Evolutionary conservation across 2,888 invertebrate genomes (phyloP).

Genomic region (Eucriotettix oculatus): DNA sequence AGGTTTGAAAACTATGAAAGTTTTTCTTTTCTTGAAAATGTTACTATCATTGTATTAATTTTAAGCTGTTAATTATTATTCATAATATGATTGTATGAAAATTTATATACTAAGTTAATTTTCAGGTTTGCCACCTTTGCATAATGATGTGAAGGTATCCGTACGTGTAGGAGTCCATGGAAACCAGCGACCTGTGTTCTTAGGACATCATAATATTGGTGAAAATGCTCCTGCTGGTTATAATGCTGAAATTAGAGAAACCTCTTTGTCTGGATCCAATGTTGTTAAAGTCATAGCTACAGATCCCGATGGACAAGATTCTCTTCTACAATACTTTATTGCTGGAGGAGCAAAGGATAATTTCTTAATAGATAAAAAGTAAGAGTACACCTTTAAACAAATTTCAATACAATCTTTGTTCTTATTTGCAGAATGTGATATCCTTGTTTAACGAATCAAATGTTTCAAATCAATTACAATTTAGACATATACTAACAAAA

Average conservation of each 20-base stretch:
- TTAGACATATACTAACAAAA: no score
- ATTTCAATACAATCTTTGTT: no score
- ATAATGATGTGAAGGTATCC: conserved; percentile 45
- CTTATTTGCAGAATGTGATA: no score
- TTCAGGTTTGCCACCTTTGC: conserved; percentile 42
- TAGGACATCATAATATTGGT: conserved; percentile 27
- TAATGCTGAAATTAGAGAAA: conserved; percentile 51
- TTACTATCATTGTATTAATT: background rate
- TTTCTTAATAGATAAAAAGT: conserved; percentile 57
- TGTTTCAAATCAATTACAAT: no score
- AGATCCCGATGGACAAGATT: conserved; percentile 63
- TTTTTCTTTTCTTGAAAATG: no score
- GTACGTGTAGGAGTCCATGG: conserved; percentile 66
- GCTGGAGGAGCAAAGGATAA: conserved; percentile 59
- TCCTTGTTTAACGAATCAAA: no score
- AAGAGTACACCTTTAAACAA: conserved; percentile 20
- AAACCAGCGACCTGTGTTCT: conserved; percentile 63
- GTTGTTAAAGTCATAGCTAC: conserved; percentile 55
- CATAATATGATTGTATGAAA: background rate
- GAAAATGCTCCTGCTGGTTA: conserved; percentile 48
- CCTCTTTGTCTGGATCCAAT: conserved; percentile 47
- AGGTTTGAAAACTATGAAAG: no score
- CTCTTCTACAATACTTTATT: conserved; percentile 48
- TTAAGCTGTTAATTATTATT: background rate
- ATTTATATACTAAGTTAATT: no score